Evolutionary conservation across 35 echinoderm and acorn worm species (phyloP).

Genomic region (Nesometra sesokonis): DNA sequence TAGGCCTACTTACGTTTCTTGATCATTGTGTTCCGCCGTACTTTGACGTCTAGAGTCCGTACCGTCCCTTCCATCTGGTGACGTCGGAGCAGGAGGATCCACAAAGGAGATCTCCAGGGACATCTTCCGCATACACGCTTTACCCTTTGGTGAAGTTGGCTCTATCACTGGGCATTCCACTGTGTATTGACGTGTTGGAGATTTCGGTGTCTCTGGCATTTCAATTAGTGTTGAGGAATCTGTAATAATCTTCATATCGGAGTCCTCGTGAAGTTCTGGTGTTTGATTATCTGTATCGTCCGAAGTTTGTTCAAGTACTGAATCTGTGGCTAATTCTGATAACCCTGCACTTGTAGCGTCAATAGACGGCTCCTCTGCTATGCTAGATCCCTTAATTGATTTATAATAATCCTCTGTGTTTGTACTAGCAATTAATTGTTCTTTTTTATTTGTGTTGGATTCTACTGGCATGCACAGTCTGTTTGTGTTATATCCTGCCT

Average conservation of each 20-base stretch:
- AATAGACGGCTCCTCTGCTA: too few relatives aligned
- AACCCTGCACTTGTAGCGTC: too few relatives aligned
- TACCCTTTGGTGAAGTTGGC: neutral
- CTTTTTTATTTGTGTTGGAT: too few relatives aligned
- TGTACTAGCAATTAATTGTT: too few relatives aligned
- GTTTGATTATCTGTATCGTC: too few relatives aligned
- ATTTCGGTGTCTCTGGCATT: neutral
- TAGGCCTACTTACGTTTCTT: neutral
- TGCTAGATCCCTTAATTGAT: too few relatives aligned
- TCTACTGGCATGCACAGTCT: too few relatives aligned
- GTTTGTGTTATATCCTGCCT: neutral
- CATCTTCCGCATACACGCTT: neutral
- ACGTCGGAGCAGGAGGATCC: neutral
- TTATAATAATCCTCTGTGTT: too few relatives aligned
- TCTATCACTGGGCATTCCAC: neutral
- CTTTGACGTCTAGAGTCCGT: neutral
- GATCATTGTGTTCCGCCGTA: neutral
- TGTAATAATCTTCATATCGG: neutral
- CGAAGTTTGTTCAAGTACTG: too few relatives aligned
- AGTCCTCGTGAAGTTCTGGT: neutral
- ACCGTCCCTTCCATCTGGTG: neutral
- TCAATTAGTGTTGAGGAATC: neutral
- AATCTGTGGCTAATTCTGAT: too few relatives aligned
- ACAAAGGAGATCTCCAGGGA: neutral
- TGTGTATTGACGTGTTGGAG: neutral